phyloP scores from a whole-genome alignment of 2,113 vertebrate species.

The Cygnus atratus region DNA sequence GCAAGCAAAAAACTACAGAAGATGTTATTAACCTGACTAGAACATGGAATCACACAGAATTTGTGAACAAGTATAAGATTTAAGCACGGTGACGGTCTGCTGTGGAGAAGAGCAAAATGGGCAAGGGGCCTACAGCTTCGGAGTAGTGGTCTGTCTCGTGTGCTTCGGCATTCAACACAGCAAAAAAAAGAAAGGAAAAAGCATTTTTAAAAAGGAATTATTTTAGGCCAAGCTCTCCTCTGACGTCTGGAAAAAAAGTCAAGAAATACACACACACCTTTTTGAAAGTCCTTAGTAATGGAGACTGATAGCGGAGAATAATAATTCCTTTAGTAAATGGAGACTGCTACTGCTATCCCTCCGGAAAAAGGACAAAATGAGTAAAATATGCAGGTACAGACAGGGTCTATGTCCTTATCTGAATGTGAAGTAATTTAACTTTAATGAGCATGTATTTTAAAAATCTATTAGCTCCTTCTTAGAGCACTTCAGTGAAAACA shows the following conservation, averaged over 20 bases:
- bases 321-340: not conserved
- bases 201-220: not conserved
- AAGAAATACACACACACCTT: not conserved
- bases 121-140: not conserved
- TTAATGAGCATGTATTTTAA: not conserved
- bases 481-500: not conserved
- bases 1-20: not conserved
- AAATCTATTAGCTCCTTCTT: not conserved
- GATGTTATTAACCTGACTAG: not conserved
- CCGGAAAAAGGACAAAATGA: not conserved
- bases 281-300: not conserved
- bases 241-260: not conserved
- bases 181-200: not conserved
- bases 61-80: not conserved
- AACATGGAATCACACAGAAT: not conserved
- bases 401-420: not conserved
- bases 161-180: not conserved
- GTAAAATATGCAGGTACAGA: not conserved
- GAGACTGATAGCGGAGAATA: not conserved
- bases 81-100: not conserved
- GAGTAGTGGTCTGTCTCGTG: not conserved
- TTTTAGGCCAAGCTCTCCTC: not conserved
- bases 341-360: not conserved
- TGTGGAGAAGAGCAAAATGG: not conserved
- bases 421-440: not conserved